A percentile compares a stretch with the other conserved stretches of the same genome.
Evolutionary conservation across 2,797 vertebrate genomes (phyloP).

Genomic region (Lerista edwardsae): DNA sequence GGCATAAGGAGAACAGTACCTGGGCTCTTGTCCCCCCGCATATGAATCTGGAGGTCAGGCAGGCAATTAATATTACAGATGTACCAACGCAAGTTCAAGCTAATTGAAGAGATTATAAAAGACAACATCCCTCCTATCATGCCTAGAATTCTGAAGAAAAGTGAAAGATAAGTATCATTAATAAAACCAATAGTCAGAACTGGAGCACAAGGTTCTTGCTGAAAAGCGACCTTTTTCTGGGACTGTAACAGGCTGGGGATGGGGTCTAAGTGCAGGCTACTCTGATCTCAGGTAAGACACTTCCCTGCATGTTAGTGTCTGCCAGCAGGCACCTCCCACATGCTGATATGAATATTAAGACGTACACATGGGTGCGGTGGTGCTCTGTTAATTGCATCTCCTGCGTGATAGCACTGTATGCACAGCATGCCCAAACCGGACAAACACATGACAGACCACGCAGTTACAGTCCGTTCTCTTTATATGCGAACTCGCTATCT

Average conservation of each 20-base stretch:
- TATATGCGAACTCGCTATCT: too few species aligned
- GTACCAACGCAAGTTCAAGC: neutral
- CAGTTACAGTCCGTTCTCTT: too few species aligned
- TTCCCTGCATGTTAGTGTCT: neutral
- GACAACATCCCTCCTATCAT: constrained; percentile 9
- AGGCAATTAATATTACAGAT: neutral
- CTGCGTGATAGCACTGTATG: fast-evolving
- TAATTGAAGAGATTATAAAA: neutral
- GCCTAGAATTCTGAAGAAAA: neutral
- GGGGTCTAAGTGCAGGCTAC: neutral
- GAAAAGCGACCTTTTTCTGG: neutral
- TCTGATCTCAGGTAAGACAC: neutral
- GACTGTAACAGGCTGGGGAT: neutral
- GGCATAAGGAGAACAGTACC: neutral
- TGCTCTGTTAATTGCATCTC: fast-evolving
- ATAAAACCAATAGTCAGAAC: neutral
- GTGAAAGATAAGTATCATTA: neutral
- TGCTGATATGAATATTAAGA: neutral
- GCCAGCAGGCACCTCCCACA: neutral
- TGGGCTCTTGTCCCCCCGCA: constrained; percentile 5
- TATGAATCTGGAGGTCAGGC: neutral
- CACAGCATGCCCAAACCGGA: fast-evolving
- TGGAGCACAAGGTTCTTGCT: neutral
- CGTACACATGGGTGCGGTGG: neutral
- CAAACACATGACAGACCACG: neutral